Base-by-base conservation (phyloP, 2,113 vertebrate species). In the Catharus bicknelli region DNA sequence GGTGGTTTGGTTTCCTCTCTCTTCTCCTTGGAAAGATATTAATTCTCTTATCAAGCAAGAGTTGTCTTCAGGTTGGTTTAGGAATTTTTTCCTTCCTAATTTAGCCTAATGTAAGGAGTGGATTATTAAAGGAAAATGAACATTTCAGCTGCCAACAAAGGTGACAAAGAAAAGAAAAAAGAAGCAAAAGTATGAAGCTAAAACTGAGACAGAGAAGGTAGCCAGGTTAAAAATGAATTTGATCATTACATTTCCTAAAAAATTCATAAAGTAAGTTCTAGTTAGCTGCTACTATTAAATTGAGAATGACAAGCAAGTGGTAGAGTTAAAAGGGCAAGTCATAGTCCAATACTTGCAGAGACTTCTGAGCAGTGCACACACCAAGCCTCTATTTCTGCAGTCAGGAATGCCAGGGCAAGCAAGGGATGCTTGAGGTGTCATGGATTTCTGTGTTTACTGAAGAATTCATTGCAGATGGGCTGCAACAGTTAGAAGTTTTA, bases 31-130 rank as follows among this genome's bases (percentile, higher is more conserved):
- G 89, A 94, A 83, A 77, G 5, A 54, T 54, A 73, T 16, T 20
- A 85, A 80, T 81, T 91, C n/a, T 63, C 81, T 91, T 88, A 82
- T 48, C 29, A 85, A 80, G 66, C 7, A 82, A 67, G 34, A 93
- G 68, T 9, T 67, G 22, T 27, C 89, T 90, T 67, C 48, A 75
- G 47, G n/a, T 76, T 83, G 5, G 7, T 45, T 34, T 54, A 38
- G 9, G 0, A 3, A 7, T 14, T 84, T 66, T 34, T 63, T 6
- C 4, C 19, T 84, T 88, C 40, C 36, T 54, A 15, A 81, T 93
- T 81, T 54, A 85, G 53, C 25, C 6, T 19, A 64, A 64, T 23
- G 2, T 25, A 47, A 53, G 6, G 42, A 34, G 16, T 18, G 27
- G 29, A 73, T 70, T 88, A 88, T 83, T 53, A 62, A 91, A 83